Evolutionary conservation across 1,140 invertebrate genomes (phyloP).

Genomic region (Meloidogyne exigua): DNA sequence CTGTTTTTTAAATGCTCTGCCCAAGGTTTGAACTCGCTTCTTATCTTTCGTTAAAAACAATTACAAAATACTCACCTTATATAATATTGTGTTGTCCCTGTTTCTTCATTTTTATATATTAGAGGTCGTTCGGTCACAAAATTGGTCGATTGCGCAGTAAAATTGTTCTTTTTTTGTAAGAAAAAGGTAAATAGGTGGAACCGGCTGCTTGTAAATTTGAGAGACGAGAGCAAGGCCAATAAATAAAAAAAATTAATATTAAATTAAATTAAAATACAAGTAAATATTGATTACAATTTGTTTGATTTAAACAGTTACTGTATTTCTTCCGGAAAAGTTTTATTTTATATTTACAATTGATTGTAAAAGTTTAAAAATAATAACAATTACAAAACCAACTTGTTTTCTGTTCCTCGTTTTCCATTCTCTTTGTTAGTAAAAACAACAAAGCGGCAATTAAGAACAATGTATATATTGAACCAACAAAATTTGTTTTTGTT

Average conservation of each 20-base stretch:
- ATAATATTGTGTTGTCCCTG: neutral
- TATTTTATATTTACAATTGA: too few relatives aligned
- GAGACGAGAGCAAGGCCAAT: neutral
- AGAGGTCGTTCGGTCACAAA: constrained; percentile 6
- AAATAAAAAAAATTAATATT: neutral
- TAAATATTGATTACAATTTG: too few relatives aligned
- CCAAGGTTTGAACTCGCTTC: neutral
- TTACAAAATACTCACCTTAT: neutral
- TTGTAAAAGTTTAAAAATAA: too few relatives aligned
- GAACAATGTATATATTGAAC: too few relatives aligned
- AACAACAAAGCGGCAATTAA: too few relatives aligned
- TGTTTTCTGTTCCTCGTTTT: too few relatives aligned
- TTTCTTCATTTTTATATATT: neutral
- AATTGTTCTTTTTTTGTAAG: neutral
- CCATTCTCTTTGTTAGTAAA: too few relatives aligned
- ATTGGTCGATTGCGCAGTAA: neutral
- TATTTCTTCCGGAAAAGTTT: too few relatives aligned
- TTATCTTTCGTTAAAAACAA: neutral
- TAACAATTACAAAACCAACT: too few relatives aligned
- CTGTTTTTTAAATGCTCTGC: neutral
- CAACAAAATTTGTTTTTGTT: too few relatives aligned
- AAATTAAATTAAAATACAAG: too few relatives aligned
- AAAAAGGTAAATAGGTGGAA: constrained; percentile 4
- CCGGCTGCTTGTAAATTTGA: neutral
- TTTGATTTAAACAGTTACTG: too few relatives aligned